phyloP scores from a whole-genome alignment of 2,797 vertebrate species.

The Luscinia luscinia region DNA sequence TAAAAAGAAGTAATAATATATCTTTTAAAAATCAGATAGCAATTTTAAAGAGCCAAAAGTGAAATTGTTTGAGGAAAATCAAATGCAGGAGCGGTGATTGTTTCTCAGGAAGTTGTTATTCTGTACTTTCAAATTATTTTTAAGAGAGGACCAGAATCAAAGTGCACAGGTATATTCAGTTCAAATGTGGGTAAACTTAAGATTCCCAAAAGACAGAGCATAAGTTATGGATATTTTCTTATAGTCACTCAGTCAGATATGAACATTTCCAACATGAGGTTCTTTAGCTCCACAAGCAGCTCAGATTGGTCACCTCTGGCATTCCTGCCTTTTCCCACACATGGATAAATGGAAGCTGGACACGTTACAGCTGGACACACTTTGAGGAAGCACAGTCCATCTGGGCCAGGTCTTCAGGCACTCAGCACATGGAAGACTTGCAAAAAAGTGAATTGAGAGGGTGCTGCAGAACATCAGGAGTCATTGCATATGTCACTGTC shows the following conservation, averaged over 20 bases:
- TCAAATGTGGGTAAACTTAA: not conserved
- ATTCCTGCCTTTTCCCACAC: not conserved
- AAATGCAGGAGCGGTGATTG: not conserved
- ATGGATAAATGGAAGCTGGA: not conserved
- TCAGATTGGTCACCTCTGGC: not conserved
- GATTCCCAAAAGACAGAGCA: not conserved
- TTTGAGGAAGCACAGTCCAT: not conserved
- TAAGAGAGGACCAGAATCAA: conserved; percentile 17
- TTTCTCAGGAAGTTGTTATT: conserved; percentile 15
- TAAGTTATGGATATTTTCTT: not conserved
- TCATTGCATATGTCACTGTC: not conserved
- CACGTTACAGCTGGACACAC: not conserved
- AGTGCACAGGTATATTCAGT: not conserved
- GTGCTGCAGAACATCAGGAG: not conserved
- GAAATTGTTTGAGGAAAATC: conserved; percentile 10
- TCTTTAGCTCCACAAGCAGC: not conserved
- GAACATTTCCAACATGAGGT: not conserved
- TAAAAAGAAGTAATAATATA: not conserved
- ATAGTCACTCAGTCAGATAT: not conserved
- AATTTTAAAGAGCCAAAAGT: conserved; percentile 26
- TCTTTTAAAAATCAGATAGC: not conserved
- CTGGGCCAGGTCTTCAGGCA: conserved; percentile 19
- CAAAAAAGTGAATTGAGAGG: not conserved
- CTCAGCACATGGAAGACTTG: not conserved
- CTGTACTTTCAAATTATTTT: not conserved